phyloP scores from a whole-genome alignment of 2,113 vertebrate species.

The Odobenus rosmarus region DNA sequence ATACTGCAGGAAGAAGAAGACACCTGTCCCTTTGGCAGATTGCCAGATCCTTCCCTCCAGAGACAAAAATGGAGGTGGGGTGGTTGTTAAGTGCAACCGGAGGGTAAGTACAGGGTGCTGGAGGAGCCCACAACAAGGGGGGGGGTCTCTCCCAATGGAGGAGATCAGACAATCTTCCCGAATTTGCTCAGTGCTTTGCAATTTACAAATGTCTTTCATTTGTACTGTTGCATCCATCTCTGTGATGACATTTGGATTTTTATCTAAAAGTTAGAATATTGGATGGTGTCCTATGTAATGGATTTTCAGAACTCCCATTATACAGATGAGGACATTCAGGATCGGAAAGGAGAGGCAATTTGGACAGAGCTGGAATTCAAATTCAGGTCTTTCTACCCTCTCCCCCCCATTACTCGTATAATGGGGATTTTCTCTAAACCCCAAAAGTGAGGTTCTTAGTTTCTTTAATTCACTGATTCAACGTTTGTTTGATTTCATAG shows the following conservation, averaged over 20 bases:
- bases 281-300: background rate
- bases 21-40: background rate
- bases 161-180: background rate
- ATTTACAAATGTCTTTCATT: background rate
- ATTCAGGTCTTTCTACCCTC: background rate
- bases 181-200: background rate
- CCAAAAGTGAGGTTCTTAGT: background rate
- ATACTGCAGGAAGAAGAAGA: slow-evolving; percentile 55
- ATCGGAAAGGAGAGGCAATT: background rate
- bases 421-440: background rate
- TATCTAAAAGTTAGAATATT: background rate
- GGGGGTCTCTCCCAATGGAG: background rate
- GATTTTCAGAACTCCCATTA: background rate
- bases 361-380: background rate
- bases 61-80: background rate
- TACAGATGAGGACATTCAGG: background rate
- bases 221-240: background rate
- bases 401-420: background rate
- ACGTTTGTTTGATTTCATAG: background rate
- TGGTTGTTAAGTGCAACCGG: background rate
- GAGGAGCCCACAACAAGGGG: no score
- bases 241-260: background rate
- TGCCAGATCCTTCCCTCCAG: background rate
- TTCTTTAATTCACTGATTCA: background rate
- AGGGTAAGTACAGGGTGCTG: background rate